Percentiles rank a stretch among this genome's conserved stretches.
These are phyloP conservation scores for Stegastes partitus DNA, from an alignment of 2,113 vertebrate genomes.

Conservation along the genomic window DNA sequence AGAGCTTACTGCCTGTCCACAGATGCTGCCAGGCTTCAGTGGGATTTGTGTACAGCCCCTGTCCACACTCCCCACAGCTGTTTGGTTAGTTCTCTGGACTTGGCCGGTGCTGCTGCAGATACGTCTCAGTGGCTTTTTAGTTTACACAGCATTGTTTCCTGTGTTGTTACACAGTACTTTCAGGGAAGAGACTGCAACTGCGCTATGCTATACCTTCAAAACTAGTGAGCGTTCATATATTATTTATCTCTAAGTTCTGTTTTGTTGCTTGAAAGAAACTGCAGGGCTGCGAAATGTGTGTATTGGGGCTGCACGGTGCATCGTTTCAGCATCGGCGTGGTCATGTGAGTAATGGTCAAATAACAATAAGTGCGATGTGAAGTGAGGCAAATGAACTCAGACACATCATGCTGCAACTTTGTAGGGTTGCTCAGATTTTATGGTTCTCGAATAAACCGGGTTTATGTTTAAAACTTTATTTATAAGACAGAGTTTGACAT, in stretches of 20 bases:
- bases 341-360: too few relatives aligned
- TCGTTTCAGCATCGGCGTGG: too few relatives aligned
- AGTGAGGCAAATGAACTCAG: too few relatives aligned
- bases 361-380: too few relatives aligned
- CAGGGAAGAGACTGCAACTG: neutral
- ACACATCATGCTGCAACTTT: too few relatives aligned
- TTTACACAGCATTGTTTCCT: too few relatives aligned
- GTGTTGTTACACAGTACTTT: neutral
- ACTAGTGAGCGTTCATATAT: neutral
- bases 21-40: slow-evolving; percentile 50
- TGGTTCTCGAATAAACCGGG: too few relatives aligned
- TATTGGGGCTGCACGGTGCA: too few relatives aligned
- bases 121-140: slow-evolving; percentile 13
- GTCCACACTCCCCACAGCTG: slow-evolving; percentile 19
- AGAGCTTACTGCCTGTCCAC: slow-evolving; percentile 49
- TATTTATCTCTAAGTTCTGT: neutral
- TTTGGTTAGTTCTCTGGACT: slow-evolving; percentile 7
- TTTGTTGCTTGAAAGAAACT: neutral
- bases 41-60: slow-evolving; percentile 46
- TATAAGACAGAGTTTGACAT: too few relatives aligned
- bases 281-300: too few relatives aligned
- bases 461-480: too few relatives aligned
- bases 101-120: neutral
- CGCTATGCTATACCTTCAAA: neutral
- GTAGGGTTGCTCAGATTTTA: too few relatives aligned